Conservation (phyloP, 2,888 invertebrate species). For the Thymelicus lineola region DNA sequence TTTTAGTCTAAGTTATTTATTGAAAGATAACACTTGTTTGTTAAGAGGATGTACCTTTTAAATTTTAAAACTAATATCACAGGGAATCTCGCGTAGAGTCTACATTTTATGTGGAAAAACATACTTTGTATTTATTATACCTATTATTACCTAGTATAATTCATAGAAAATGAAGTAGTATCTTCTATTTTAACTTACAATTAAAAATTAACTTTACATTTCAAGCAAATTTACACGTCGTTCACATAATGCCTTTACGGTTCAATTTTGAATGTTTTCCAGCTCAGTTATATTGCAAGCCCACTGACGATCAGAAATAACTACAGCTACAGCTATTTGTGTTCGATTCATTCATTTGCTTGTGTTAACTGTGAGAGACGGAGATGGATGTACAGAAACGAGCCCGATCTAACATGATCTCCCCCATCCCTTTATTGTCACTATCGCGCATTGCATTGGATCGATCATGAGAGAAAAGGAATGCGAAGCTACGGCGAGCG, state of each 20-base stretch:
- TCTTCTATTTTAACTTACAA: no score
- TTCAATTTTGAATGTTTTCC: not conserved
- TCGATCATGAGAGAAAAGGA: constrained; percentile 26
- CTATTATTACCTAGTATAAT: no score
- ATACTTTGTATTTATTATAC: no score
- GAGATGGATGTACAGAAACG: constrained; percentile 12
- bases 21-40: no score
- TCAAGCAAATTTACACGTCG: no score
- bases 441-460: constrained; percentile 14
- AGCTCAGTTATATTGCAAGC: constrained; percentile 2
- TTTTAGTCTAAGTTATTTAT: no score
- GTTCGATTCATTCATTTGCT: constrained; percentile 6
- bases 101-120: no score
- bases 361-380: constrained; percentile 17
- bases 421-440: constrained; percentile 26
- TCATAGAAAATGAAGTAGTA: no score
- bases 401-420: constrained; percentile 22
- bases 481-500: constrained; percentile 6
- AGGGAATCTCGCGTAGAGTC: no score
- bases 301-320: not conserved
- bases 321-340: constrained; percentile 2
- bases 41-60: no score
- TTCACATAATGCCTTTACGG: not conserved
- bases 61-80: no score
- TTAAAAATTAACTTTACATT: no score